Evolutionary conservation across 1,140 invertebrate species (phyloP), one percentile per base, ranked within the genome.

Genomic region (Cotesia vestalis): DNA sequence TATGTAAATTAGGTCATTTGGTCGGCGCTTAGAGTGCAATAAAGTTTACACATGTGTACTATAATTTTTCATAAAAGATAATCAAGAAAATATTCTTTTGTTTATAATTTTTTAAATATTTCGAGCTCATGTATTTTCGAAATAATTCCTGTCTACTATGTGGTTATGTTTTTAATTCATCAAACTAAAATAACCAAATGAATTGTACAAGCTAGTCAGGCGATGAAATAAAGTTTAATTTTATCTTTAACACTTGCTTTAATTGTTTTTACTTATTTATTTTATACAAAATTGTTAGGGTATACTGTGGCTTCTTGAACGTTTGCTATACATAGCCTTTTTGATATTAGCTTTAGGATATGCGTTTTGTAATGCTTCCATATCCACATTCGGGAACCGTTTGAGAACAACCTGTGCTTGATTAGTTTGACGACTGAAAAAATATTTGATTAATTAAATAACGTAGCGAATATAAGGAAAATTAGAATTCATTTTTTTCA

Each of bases 271-370:
- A 64, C 34, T 61, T 34, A 3, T 27, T 11, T 61, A 61, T 27
- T 27, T 35, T 35, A 46, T 9, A 46, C 11, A 46, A 75, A 53
- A 14, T 78, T 79, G 85, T 76, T 89, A 85, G 35, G 88, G 88
- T 52, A 88, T 80, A 85, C 78, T 90, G 86, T 93, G 91, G 59
- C 92, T 91, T 74, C 89, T 86, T 11, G 88, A 80, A 83, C 89
- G 91, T 73, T 87, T 88, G 57, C 78, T 81, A 3, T 79, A 78
- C 76, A 88, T 90, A 0, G 90, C 81, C 84, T 90, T 91, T 72
- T 94, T 90, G 72, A 96, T 85, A 84, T 96, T 88, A 12, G 94
- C 90, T 84, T 91, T 83, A 11, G 95, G 95, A 88, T 92, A 96
- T 80, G 92, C 85, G 74, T 90, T 85, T 83, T 93, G 90, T 11